These are phyloP conservation scores for Carcharodon carcharias DNA, from an alignment of 2,797 vertebrate genomes.

Conservation along the genomic window DNA sequence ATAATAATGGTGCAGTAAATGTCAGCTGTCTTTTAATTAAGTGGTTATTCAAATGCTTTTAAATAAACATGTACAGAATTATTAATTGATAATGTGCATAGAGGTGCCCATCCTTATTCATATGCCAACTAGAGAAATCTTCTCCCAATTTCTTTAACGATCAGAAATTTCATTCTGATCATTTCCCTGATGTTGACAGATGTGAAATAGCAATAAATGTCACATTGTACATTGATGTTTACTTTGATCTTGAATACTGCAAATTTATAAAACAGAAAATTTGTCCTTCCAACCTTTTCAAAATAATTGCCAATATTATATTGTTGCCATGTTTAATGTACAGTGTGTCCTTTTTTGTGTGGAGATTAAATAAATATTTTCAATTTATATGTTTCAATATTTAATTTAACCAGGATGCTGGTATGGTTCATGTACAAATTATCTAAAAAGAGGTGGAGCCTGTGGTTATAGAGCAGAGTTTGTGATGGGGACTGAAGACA, in stretches of 20 bases:
- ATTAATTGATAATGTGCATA: not conserved
- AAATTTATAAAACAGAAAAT: not conserved
- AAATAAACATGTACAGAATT: not conserved
- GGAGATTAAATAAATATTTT: constrained; percentile 28
- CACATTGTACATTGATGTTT: not conserved
- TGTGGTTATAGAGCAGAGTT: not conserved
- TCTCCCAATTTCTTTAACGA: not conserved
- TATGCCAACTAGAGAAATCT: not conserved
- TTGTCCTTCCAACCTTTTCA: not conserved
- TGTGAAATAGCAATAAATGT: constrained; percentile 15
- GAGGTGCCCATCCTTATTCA: not conserved
- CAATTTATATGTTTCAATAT: not conserved
- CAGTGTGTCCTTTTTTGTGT: not conserved
- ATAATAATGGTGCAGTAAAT: not conserved
- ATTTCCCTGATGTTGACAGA: not conserved
- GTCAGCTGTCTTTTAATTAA: not conserved
- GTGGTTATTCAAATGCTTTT: not conserved
- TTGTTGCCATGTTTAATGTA: not conserved
- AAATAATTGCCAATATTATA: not conserved
- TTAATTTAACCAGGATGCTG: not conserved
- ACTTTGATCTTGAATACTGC: not conserved
- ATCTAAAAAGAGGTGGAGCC: not conserved
- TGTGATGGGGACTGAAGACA: not conserved
- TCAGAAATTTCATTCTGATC: not conserved
- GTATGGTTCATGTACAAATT: not conserved